Evolutionary conservation across 1,140 invertebrate species (phyloP), one percentile per base, ranked within the genome.

Genomic region (Eulimnadia texana): DNA sequence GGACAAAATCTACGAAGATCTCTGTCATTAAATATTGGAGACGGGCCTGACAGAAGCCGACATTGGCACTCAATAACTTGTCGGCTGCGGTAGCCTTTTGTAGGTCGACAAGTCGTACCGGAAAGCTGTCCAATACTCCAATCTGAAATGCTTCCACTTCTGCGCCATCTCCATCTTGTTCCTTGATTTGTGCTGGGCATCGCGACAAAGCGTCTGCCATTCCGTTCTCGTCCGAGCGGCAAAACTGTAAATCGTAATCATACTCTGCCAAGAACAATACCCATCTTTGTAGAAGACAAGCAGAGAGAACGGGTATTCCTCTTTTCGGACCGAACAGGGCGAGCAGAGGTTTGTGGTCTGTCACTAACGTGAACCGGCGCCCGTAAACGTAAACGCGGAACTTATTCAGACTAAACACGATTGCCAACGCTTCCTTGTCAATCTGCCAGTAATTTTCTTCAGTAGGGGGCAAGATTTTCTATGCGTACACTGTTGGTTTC

Each of bases 401-500:
- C 58, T 68, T 71, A 54, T 67, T 63, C 9, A 76, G 64, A 19
- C 64, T 73, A 60, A 63, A 72, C 2, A 73, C 65, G 10, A 75
- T 61, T 13, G 64, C 67, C 13, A 75, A 58, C 3, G 66, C 69
- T 59, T 77, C 72, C 59, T 70, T 71, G 11, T 75, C 69, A n/a
- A 73, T 70, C 60, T 73, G 68, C 22, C 64, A 50, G 65, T 74
- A 73, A 49, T 72, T 70, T 10, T 27, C 59, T 56, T 72, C 68
- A 23, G 66, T 53, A 9, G 10, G 13, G 2, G 27, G 20, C 53
- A 63, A 59, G n/a, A 27, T 27, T 49, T 49, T 67, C n/a, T 76
- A 80, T 0, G 71, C 75, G 67, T 68, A 79, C 16, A 69, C 69
- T 20, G 80, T 73, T 0, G 76, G 75, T 13, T 68, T 65, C 64